These are phyloP conservation scores for Clistopyga incitator DNA, from an alignment of 2,888 invertebrate genomes.

Conservation along the genomic window DNA sequence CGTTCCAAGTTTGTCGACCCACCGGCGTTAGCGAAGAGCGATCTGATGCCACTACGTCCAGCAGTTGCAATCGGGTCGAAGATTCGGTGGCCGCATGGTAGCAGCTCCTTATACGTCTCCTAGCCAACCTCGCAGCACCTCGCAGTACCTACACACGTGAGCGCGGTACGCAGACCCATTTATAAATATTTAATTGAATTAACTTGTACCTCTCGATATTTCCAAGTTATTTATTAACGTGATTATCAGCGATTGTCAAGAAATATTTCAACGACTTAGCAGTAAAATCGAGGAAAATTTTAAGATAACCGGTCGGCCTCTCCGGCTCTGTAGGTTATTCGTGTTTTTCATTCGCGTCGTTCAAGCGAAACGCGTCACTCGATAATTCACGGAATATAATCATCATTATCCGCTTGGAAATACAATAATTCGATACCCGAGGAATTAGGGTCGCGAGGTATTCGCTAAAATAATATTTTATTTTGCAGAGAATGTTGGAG, in stretches of 20 bases:
- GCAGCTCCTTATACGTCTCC: slow-evolving; percentile 16
- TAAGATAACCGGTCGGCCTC: not conserved
- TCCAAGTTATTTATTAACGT: not conserved
- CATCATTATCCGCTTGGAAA: not conserved
- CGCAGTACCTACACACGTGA: not conserved
- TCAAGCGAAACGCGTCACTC: not conserved
- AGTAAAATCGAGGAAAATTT: not conserved
- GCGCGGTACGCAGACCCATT: not conserved
- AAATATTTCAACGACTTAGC: not conserved
- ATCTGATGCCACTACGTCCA: not conserved
- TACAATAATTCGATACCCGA: not conserved
- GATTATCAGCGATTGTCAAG: too few species aligned
- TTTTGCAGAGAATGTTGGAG: slow-evolving; percentile 61
- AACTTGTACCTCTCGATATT: not conserved
- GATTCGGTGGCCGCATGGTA: slow-evolving; percentile 8
- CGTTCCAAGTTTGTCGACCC: slow-evolving; percentile 6
- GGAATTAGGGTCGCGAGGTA: not conserved
- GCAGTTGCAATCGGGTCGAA: slow-evolving; percentile 16
- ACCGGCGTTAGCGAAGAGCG: not conserved
- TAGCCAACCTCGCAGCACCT: not conserved
- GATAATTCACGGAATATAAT: not conserved
- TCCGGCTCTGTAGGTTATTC: not conserved
- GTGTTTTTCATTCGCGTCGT: not conserved
- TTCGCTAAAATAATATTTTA: not conserved
- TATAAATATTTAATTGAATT: not conserved